Evolutionary conservation across 2,113 vertebrate genomes (phyloP), one percentile per base, ranked within the genome.

Genomic region (Odontesthes bonariensis): DNA sequence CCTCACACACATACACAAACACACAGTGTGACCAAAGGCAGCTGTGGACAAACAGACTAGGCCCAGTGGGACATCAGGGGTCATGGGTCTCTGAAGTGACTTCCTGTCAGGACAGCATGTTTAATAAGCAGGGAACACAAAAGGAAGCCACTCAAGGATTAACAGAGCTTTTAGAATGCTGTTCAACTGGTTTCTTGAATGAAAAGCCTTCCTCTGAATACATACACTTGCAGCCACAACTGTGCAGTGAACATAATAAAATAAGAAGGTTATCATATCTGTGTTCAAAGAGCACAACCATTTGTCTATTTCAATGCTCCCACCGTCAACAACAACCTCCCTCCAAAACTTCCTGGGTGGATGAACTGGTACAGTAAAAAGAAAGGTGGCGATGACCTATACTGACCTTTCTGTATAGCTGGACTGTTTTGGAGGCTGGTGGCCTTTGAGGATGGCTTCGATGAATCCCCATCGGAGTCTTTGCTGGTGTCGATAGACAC

Each of bases 401-500:
- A 6, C 84, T 59, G 4, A 98, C 97, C 97, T 98, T 97, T 99
- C 79, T 92, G 95, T 20, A 92, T 75, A 31, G 95, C 75, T 0
- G 94, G 85, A 75, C 94, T 91, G 91, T 95, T 95, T 90, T 95
- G 97, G 67, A 96, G 94, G 83, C 94, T 95, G 81, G 95, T 93
- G 56, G 95, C 92, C 68, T 94, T 84, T 60, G 94, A 95, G 44
- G 96, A 96, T 40, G 81, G 94, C 85, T 96, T 95, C 10, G 95
- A 97, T 23, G 96, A 95, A 70, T 97, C 96, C 1, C 88, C 94
- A 55, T 98, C 97, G 0, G 96, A 88, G 79, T 97, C 97, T 91
- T 97, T 98, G 93, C 95, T 96, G 47, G 96, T 95, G 68, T 99
- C 97, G 71, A 99, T 94, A 84, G 96, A 98, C 27, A 99, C 94